These are phyloP conservation scores for Pseudochirops cupreus DNA, from an alignment of 2,797 vertebrate genomes.

Conservation along the genomic window DNA sequence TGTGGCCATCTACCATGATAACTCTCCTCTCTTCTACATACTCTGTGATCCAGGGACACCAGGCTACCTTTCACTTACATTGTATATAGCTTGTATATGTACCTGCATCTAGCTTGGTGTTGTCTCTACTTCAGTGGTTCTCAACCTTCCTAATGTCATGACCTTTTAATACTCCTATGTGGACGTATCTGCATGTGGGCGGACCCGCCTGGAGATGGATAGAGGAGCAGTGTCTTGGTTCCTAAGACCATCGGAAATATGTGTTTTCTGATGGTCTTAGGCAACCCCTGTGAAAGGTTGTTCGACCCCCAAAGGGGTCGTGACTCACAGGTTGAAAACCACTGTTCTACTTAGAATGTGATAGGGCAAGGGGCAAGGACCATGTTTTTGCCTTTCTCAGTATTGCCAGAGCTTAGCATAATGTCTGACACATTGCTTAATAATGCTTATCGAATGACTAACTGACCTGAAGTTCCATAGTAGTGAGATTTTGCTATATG, in stretches of 20 bases:
- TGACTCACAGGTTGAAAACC: no score
- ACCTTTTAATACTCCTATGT: no score
- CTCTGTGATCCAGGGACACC: not conserved
- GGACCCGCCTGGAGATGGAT: no score
- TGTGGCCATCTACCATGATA: not conserved
- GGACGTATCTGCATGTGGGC: no score
- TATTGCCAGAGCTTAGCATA: not conserved
- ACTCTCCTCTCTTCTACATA: not conserved
- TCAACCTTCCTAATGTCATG: no score
- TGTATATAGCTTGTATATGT: not conserved
- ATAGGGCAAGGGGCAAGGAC: not conserved
- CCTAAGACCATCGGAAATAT: no score
- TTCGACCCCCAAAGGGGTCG: no score
- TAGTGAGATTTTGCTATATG: not conserved
- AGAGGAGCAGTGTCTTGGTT: no score
- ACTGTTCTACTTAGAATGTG: not conserved
- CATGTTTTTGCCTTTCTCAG: not conserved
- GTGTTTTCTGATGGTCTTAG: no score
- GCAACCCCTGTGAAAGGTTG: no score
- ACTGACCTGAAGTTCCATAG: not conserved
- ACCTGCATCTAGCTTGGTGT: not conserved
- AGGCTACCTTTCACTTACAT: not conserved
- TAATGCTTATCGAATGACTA: not conserved
- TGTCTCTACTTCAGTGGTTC: not conserved
- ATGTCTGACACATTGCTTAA: not conserved